A percentile compares a stretch with the other conserved stretches of the same genome.
phyloP scores from a whole-genome alignment of 2,888 invertebrate genomes.

The Loripinus fragilis region DNA sequence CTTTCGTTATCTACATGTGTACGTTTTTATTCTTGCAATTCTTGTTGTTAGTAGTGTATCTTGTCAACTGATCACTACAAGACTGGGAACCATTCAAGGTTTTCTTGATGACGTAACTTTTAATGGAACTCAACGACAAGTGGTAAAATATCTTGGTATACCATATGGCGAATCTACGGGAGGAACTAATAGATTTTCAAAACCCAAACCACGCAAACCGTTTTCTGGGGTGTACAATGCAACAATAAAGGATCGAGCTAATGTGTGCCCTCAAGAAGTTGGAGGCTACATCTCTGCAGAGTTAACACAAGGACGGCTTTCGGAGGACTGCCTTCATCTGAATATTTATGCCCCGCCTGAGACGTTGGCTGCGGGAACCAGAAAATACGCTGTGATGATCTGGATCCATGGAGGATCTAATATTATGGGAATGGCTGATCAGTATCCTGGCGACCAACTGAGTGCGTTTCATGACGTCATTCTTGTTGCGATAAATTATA shows the following conservation, averaged over 20 bases:
- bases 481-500: not conserved
- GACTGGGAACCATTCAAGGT: not conserved
- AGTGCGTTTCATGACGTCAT: not conserved
- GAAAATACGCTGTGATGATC: not conserved
- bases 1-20: no score
- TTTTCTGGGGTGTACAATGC: not conserved
- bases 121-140: not conserved
- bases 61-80: not conserved
- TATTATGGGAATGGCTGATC: not conserved
- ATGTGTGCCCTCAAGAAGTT: not conserved
- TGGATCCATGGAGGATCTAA: not conserved
- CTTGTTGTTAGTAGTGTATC: no score
- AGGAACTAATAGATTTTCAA: not conserved
- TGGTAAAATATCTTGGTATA: slow-evolving; percentile 2
- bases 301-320: not conserved
- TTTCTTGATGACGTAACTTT: not conserved
- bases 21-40: no score
- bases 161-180: not conserved
- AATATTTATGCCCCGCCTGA: not conserved
- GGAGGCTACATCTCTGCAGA: not conserved
- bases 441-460: not conserved
- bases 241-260: not conserved
- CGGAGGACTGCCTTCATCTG: not conserved
- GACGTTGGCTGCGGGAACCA: not conserved
- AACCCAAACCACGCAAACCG: not conserved